Evolutionary conservation across 2,797 vertebrate species (phyloP), one percentile per base, ranked within the genome.

Genomic region (Schizopygopsis pylzovi): DNA sequence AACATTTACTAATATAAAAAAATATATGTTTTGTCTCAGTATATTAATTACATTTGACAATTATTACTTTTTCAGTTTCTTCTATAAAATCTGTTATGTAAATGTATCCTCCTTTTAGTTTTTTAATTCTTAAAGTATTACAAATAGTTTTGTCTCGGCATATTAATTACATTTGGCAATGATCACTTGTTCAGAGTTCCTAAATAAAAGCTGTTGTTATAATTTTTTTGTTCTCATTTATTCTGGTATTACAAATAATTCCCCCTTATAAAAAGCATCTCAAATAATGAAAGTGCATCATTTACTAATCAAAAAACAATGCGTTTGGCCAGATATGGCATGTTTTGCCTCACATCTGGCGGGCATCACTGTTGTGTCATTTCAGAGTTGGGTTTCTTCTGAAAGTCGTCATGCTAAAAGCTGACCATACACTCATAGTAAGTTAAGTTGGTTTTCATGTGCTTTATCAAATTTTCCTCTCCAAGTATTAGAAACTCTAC

Each of bases 401-500:
- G 33, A 75, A 75, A 73, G 68, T 28, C n/a, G 6, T 16, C 37
- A 33, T 52, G 71, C 59, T 65, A 49, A 83, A 41, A 83, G 43
- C 73, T 39, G 82, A 83, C 59, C 71, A 75, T n/a, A 28, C 25
- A 37, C 71, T 73, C n/a, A 41, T 59, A 43, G 81, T 22, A 22
- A 54, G 72, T 28, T 65, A 77, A 76, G 59, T 39, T 37, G 52
- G 37, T 78, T 84, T 65, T 56, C 0, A 0, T 67, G 37, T 3
- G 61, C 61, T 77, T 78, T 76, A 84, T 84, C 72, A 47, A 49
- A 76, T 83, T 83, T 76, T 83, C 56, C 59, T 76, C 13, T n/a
- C 45, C 59, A 76, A 84, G 49, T 78, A 84, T 84, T 84, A 78
- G 72, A 84, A 79, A 68, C 12, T 59, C 47, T 56, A 84, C 47